phyloP scores from a whole-genome alignment of 2,888 invertebrate genomes.

The Altica lythri region DNA sequence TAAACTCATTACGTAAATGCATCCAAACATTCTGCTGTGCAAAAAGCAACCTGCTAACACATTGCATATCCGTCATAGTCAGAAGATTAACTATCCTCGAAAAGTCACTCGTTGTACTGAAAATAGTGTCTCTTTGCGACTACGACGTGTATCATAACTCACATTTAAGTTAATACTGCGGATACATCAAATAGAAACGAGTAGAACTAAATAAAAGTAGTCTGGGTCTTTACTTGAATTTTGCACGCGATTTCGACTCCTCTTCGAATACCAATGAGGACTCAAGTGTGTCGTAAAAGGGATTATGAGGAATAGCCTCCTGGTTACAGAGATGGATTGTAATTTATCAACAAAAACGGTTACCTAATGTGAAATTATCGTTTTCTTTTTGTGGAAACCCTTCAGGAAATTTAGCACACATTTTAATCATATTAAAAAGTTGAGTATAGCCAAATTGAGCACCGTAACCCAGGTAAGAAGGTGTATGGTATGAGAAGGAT shows the following conservation, averaged over 20 bases:
- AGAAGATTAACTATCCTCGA: conserved; percentile 1
- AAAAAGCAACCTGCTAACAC: conserved; percentile 3
- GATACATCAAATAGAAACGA: conserved; percentile 18
- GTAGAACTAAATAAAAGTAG: conserved; percentile 23
- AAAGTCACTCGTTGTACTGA: conserved; percentile 9
- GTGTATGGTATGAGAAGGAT: no score
- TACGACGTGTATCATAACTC: conserved; percentile 22
- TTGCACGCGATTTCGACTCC: conserved; percentile 15
- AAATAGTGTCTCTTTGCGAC: conserved; percentile 16
- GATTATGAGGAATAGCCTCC: conserved; percentile 6
- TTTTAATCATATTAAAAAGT: no score
- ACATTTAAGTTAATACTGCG: conserved; percentile 25
- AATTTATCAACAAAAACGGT: no score
- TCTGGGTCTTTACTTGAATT: conserved; percentile 15
- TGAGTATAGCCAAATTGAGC: no score
- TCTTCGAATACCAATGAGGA: conserved; percentile 14
- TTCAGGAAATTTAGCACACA: no score
- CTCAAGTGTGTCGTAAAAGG: conserved; percentile 6
- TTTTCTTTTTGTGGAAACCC: no score
- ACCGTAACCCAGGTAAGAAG: no score
- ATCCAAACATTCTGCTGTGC: not conserved
- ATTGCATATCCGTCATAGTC: conserved; percentile 12
- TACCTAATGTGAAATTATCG: no score
- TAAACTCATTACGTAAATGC: not conserved
- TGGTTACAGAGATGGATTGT: no score